Evolutionary conservation across 2,888 invertebrate genomes (phyloP), one percentile per base, ranked within the genome.

Genomic region (Entomobrya proxima): DNA sequence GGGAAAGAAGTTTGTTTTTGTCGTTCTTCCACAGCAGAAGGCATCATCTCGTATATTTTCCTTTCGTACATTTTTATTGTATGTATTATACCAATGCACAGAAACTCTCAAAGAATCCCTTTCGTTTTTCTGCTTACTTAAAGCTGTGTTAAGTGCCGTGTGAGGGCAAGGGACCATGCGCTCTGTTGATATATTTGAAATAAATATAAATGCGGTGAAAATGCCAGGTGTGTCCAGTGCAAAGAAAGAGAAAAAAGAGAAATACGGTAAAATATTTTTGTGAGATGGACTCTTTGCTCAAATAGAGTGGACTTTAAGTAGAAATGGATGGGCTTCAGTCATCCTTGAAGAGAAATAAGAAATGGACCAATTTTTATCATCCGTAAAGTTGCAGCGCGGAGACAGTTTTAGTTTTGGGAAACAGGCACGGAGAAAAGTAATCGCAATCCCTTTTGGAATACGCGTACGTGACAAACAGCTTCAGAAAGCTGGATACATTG

Each of bases 321-420:
- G 67, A 40, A 69, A 37, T 69, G 44, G 67, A 69, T 69, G 67
- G 44, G 24, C 13, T 24, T 40, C 67, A 69, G 5, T 40, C 40
- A 69, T 69, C 67, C 67, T 69, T 40, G 40, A 69, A 69, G 55
- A n/a, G n/a, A 69, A 69, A 64, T 24, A 40, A 24, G 40, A 69
- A 44, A 69, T 40, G 40, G n/a, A 11, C 2, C 40, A 1, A n/a
- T 44, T 40, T 40, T 44, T 15, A 69, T 69, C 64, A 64, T 64
- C 37, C 18, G 37, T 32, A 30, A 55, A 55, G 5, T 55, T 21
- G n/a, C n/a, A n/a, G n/a, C n/a, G n/a, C n/a, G 24, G 37, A 18
- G 61, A 40, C 67, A 44, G 40, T 37, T 18, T 11, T 3, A 52
- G 37, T 35, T 13, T 35, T n/a, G n/a, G n/a, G n/a, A n/a, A n/a